Percentiles rank a stretch among this genome's conserved stretches.
Evolutionary conservation across 2,888 invertebrate genomes (phyloP).

Genomic region (Leptodirus hochenwartii): DNA sequence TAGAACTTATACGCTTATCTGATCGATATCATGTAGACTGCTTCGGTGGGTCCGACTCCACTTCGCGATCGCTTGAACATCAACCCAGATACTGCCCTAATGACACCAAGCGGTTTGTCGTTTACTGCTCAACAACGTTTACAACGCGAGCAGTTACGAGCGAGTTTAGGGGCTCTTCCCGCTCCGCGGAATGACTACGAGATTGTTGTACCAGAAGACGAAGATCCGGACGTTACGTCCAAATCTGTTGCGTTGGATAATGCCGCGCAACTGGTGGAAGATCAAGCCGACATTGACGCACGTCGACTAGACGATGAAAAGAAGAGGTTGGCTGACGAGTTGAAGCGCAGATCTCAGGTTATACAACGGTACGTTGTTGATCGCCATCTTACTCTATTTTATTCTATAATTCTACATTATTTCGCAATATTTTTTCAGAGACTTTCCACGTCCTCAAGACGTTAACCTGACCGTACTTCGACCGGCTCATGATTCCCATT

Average conservation of each 20-base stretch:
- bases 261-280: constrained; percentile 36
- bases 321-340: constrained; percentile 46
- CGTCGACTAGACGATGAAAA: constrained; percentile 42
- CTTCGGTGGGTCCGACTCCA: constrained; percentile 57
- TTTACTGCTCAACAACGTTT: constrained; percentile 45
- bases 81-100: constrained; percentile 62
- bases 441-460: constrained; percentile 67
- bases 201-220: constrained; percentile 86
- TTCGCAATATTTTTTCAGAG: too few species aligned
- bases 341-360: constrained; percentile 64
- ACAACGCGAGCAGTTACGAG: constrained; percentile 56
- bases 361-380: too few species aligned
- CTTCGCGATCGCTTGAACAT: constrained; percentile 88
- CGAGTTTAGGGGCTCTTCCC: constrained; percentile 67
- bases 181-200: constrained; percentile 94
- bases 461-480: constrained; percentile 70
- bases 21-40: too few species aligned
- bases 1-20: too few species aligned
- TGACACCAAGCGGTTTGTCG: constrained; percentile 42
- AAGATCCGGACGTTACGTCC: constrained; percentile 32
- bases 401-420: too few species aligned
- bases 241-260: constrained; percentile 12
- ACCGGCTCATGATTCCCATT: constrained; percentile 53
- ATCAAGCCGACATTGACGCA: constrained; percentile 74
- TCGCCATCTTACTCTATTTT: too few species aligned